Percentiles rank a stretch among this genome's conserved stretches.
phyloP scores from a whole-genome alignment of 2,888 invertebrate genomes.

The Allacma fusca region DNA sequence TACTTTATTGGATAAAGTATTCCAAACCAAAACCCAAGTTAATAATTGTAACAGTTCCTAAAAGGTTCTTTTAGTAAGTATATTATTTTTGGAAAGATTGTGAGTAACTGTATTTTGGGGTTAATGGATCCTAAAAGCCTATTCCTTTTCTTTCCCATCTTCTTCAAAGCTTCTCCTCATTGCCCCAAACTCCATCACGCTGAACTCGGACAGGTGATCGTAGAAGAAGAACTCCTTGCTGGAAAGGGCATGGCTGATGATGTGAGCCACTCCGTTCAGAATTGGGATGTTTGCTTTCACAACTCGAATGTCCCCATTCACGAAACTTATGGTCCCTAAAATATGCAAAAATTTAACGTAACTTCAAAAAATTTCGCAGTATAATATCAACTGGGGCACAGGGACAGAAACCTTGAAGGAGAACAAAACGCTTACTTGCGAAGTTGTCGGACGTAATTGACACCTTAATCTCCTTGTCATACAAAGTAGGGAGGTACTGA shows the following conservation, averaged over 20 bases:
- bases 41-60: too few species aligned
- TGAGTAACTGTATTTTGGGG: too few species aligned
- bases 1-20: too few species aligned
- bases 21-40: too few species aligned
- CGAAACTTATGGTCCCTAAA: conserved; percentile 60
- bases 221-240: conserved; percentile 52
- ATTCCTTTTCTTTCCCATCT: conserved; percentile 13
- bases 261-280: conserved; percentile 64
- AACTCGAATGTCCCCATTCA: conserved; percentile 61
- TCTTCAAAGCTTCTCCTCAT: conserved; percentile 49
- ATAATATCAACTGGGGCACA: too few species aligned
- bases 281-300: conserved; percentile 62
- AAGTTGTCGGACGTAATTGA: conserved; percentile 61
- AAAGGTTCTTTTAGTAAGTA: too few species aligned
- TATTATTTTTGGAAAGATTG: too few species aligned
- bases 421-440: conserved; percentile 62
- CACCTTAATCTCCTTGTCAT: conserved; percentile 62
- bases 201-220: conserved; percentile 56
- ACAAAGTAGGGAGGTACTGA: conserved; percentile 62
- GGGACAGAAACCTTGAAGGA: too few species aligned
- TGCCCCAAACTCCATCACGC: conserved; percentile 51
- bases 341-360: neutral
- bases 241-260: conserved; percentile 61
- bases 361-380: too few species aligned
- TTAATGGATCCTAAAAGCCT: too few species aligned